Evolutionary conservation across 2,113 vertebrate species (phyloP), one percentile per base, ranked within the genome.

Genomic region (Tonatia bakeri): DNA sequence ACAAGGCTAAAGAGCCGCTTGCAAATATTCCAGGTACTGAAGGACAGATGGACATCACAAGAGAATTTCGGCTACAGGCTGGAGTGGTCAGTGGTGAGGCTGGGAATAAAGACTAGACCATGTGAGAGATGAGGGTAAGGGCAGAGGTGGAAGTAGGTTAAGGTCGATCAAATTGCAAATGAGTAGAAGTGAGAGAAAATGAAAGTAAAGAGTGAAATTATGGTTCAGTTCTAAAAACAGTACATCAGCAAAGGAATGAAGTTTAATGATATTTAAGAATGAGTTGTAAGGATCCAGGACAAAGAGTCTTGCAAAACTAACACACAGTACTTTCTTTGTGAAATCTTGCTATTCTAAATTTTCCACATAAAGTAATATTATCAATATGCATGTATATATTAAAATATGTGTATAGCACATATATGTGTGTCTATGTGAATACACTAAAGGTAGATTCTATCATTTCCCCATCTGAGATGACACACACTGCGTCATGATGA

Each of bases 251-350:
- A 77, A 84, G 2, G 33, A 87, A 72, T 45, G 15, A 61, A 38
- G 24, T 73, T 93, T 52, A 77, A 59, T 76, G 9, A 64, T 87
- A 31, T 87, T 80, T 87, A 89, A 69, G 24, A 85, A 61, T 43
- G 14, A 87, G 14, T 73, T 12, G 19, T 15, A 83, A 7, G 4
- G 7, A 90, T 72, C 13, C 17, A 33, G 22, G 10, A 65, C 40
- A 65, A 65, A 54, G 8, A 56, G 54, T 0, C 24, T 72, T 26
- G 14, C 5, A 77, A 64, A 12, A 47, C 28, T 17, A 80, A 45
- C 8, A 13, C 28, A 43, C 0, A 12, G 16, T 15, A 24, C 0
- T 20, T 84, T 73, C 38, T 56, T 26, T 50, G 28, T 67, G n/a
- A 36, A 91, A 77, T 65, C 13, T 67, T 56, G 38, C 38, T 76